Evolutionary conservation across 2,888 invertebrate genomes (phyloP).

Genomic region (Tinea pellionella): DNA sequence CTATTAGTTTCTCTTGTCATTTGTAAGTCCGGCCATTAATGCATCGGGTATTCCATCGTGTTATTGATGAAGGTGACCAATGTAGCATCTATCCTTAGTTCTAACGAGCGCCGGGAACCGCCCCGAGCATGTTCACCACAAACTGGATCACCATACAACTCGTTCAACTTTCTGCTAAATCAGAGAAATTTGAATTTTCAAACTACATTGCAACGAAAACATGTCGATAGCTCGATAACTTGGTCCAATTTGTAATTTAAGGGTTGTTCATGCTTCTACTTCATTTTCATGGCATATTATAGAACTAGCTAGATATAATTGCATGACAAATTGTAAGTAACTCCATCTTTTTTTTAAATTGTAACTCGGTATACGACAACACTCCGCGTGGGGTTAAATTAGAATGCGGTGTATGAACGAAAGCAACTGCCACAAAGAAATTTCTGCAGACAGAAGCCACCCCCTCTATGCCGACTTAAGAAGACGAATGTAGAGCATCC

Average conservation of each 20-base stretch:
- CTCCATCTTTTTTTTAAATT: too few species aligned
- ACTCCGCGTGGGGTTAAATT: too few species aligned
- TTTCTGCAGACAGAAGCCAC: too few species aligned
- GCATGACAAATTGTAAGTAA: too few species aligned
- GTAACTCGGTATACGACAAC: too few species aligned
- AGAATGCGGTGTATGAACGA: too few species aligned
- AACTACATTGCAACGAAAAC: conserved; percentile 3
- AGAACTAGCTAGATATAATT: too few species aligned
- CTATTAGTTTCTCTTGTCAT: neutral
- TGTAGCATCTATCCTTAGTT: conserved; percentile 9
- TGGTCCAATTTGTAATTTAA: neutral
- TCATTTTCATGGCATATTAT: neutral
- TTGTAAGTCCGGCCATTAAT: neutral
- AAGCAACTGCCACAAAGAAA: too few species aligned
- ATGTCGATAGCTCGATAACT: conserved; percentile 4
- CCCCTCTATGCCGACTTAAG: too few species aligned
- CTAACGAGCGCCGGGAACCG: conserved; percentile 12
- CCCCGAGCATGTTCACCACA: conserved; percentile 7
- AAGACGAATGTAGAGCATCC: too few species aligned
- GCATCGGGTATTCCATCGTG: neutral
- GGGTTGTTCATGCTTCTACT: neutral
- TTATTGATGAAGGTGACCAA: conserved; percentile 8
- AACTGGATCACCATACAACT: conserved; percentile 11
- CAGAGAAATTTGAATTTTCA: conserved; percentile 12
- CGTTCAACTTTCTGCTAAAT: conserved; percentile 12